Percentiles rank a stretch among this genome's conserved stretches.
Conservation (phyloP, 1,140 invertebrate genomes). For the Drosophila kikkawai region DNA sequence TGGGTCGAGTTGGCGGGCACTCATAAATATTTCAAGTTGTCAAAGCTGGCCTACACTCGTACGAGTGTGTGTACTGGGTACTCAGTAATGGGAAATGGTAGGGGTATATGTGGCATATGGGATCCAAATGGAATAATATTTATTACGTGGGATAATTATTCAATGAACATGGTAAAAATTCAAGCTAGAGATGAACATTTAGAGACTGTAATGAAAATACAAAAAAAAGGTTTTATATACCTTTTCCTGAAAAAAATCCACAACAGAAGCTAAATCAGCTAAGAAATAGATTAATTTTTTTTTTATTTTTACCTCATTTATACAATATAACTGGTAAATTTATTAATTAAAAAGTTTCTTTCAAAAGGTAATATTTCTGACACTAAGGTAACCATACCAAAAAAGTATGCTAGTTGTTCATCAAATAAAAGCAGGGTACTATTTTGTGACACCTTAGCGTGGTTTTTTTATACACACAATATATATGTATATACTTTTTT, state of each 20-base stretch:
- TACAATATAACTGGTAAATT: background rate
- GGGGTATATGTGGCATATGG: background rate
- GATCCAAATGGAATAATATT: no score
- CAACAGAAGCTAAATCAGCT: no score
- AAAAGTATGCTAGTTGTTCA: background rate
- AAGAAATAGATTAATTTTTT: background rate
- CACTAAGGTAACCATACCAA: no score
- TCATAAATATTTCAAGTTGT: slow-evolving; percentile 60
- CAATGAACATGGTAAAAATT: no score
- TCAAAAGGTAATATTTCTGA: no score
- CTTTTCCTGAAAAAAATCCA: background rate
- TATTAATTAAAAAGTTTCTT: no score
- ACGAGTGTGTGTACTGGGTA: slow-evolving; percentile 7
- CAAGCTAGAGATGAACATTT: background rate
- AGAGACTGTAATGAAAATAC: background rate
- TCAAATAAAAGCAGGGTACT: background rate
- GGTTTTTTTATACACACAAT: background rate
- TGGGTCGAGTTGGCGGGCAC: slow-evolving; percentile 42
- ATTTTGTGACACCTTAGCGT: slow-evolving; percentile 1
- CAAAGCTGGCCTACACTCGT: slow-evolving; percentile 23
- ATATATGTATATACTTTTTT: slow-evolving; percentile 5
- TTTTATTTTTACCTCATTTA: background rate
- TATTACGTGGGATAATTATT: no score
- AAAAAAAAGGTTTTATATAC: background rate
- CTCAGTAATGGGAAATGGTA: background rate